Evolutionary conservation across 30 jellyfish, hydroid and myxozoan genomes (phyloP).

Genomic region (Haliclystus octoradiatus): DNA sequence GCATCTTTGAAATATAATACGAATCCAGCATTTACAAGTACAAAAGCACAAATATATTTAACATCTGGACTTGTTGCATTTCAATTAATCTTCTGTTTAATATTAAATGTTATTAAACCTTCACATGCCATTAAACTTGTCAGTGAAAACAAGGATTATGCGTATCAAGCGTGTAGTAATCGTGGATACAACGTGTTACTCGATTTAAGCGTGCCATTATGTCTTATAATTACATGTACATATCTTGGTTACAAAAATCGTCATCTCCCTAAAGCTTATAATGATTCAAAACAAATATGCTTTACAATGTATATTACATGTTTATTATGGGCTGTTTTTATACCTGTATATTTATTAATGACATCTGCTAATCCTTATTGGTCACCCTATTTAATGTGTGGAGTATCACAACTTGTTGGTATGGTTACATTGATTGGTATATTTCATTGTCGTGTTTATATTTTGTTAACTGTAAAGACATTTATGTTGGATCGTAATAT

Average conservation of each 20-base stretch:
- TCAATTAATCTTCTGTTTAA: not conserved
- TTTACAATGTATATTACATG: not conserved
- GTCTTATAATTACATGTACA: not conserved
- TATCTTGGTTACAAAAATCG: not conserved
- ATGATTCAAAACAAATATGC: not conserved
- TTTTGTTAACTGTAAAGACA: not conserved
- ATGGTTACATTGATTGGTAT: not conserved
- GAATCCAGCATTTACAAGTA: not conserved
- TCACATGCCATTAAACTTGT: not conserved
- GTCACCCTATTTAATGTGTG: not conserved
- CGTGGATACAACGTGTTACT: not conserved
- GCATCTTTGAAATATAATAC: not conserved
- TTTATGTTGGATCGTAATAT: not conserved
- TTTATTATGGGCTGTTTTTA: not conserved
- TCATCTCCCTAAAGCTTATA: not conserved
- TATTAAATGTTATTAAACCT: not conserved
- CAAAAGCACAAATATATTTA: not conserved
- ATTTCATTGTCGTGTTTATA: not conserved
- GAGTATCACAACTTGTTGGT: not conserved
- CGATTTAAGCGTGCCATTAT: not conserved
- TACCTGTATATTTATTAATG: not conserved
- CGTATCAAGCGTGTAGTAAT: not conserved
- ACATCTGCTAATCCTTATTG: not conserved
- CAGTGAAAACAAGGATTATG: not conserved
- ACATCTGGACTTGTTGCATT: not conserved